Evolutionary conservation across 2,888 invertebrate genomes (phyloP).

Genomic region (Microchrysa polita): DNA sequence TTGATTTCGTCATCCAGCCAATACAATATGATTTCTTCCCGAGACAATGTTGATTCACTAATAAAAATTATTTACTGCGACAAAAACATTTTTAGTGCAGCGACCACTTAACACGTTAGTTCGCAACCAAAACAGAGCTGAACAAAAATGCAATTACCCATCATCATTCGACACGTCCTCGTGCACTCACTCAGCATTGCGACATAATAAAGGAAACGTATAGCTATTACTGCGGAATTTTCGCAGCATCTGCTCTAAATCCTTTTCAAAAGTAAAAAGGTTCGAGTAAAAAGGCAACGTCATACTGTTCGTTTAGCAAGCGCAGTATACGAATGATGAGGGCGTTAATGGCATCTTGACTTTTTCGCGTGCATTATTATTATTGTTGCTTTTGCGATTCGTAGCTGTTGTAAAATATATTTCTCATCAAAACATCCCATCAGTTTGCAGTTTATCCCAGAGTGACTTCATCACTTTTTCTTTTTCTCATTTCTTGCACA

Average conservation of each 20-base stretch:
- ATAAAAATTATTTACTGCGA: too few species aligned
- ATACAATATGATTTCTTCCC: too few species aligned
- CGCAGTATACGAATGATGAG: constrained; percentile 37
- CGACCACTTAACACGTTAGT: too few species aligned
- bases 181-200: constrained; percentile 2
- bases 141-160: constrained; percentile 18
- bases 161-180: constrained; percentile 15
- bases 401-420: constrained; percentile 47
- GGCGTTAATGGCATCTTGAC: constrained; percentile 44
- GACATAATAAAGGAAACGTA: not conserved
- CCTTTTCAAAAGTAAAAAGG: constrained; percentile 17
- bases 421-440: constrained; percentile 48
- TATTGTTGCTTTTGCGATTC: constrained; percentile 45
- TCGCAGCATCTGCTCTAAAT: constrained; percentile 7
- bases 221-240: not conserved
- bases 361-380: constrained; percentile 19
- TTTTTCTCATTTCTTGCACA: not conserved
- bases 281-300: not conserved
- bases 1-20: too few species aligned
- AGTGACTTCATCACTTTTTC: constrained; percentile 31
- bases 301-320: constrained; percentile 31
- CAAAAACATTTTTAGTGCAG: too few species aligned
- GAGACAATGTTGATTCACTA: too few species aligned
- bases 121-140: too few species aligned
- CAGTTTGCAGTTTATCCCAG: constrained; percentile 34